Evolutionary conservation across 1,140 invertebrate genomes (phyloP).

Genomic region (Piezodorus guildinii): DNA sequence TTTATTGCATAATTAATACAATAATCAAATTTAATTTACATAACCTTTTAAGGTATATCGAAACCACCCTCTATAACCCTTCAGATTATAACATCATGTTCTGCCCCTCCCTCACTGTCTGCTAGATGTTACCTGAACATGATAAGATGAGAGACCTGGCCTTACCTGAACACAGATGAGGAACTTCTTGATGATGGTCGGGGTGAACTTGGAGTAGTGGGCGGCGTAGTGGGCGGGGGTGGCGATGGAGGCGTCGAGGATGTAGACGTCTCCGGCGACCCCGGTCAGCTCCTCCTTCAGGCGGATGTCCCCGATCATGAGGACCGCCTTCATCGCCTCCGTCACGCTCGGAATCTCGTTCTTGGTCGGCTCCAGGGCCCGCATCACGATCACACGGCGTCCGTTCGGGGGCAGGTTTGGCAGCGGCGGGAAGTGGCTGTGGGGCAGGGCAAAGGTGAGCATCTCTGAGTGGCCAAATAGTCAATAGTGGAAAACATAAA

Average conservation of each 20-base stretch:
- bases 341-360: conserved; percentile 43
- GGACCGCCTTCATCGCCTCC: conserved; percentile 61
- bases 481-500: no score
- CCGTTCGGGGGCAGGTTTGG: conserved; percentile 66
- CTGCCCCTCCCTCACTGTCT: no score
- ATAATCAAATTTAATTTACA: no score
- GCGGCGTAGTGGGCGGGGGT: conserved; percentile 58
- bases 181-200: conserved; percentile 64
- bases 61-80: no score
- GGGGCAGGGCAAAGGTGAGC: no score
- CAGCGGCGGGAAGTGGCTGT: conserved; percentile 59
- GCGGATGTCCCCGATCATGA: conserved; percentile 73
- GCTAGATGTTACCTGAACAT: no score
- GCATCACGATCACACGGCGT: conserved; percentile 58
- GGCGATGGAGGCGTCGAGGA: conserved; percentile 60
- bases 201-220: conserved; percentile 65
- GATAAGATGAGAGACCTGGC: no score
- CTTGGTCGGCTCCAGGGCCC: conserved; percentile 40
- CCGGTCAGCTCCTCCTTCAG: conserved; percentile 59
- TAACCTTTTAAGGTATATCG: no score
- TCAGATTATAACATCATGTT: no score
- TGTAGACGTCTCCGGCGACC: conserved; percentile 69
- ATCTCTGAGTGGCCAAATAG: no score
- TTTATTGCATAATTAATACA: no score
- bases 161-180: conserved; percentile 62